Evolutionary conservation across 2,888 invertebrate species (phyloP).

Genomic region (Cataglyphis altisquamis): DNA sequence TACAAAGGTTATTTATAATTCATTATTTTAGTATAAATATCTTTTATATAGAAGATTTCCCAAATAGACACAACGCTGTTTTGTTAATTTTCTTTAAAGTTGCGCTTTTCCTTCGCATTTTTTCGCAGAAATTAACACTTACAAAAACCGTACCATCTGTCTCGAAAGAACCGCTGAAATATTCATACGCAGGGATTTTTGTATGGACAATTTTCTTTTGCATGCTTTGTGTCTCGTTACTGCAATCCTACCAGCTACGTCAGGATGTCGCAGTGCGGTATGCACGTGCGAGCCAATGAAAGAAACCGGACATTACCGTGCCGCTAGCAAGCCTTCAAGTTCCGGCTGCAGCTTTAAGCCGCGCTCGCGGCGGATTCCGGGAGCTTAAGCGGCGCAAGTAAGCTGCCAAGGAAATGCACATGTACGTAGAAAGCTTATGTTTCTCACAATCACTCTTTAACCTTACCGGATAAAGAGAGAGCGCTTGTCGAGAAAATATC

Average conservation of each 20-base stretch:
- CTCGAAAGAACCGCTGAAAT: not conserved
- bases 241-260: conserved; percentile 58
- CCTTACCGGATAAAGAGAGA: conserved; percentile 14
- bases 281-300: conserved; percentile 65
- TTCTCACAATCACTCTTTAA: conserved; percentile 24
- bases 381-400: not conserved
- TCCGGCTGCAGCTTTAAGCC: conserved; percentile 35
- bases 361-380: not conserved
- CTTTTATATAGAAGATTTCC: not conserved
- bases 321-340: conserved; percentile 30
- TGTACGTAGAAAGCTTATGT: conserved; percentile 5
- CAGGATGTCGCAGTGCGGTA: conserved; percentile 80
- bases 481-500: not conserved
- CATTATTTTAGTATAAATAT: not conserved
- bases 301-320: conserved; percentile 65
- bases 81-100: not conserved
- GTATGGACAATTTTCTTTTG: conserved; percentile 24
- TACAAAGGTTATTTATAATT: not conserved
- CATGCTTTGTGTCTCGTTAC: conserved; percentile 29
- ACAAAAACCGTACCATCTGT: not conserved
- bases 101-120: not conserved
- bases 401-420: conserved; percentile 28
- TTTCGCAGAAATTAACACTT: conserved; percentile 14
- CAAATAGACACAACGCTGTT: not conserved
- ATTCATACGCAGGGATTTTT: conserved; percentile 33